phyloP scores from a whole-genome alignment of 2,888 invertebrate species.

The Lottia gigantea region DNA sequence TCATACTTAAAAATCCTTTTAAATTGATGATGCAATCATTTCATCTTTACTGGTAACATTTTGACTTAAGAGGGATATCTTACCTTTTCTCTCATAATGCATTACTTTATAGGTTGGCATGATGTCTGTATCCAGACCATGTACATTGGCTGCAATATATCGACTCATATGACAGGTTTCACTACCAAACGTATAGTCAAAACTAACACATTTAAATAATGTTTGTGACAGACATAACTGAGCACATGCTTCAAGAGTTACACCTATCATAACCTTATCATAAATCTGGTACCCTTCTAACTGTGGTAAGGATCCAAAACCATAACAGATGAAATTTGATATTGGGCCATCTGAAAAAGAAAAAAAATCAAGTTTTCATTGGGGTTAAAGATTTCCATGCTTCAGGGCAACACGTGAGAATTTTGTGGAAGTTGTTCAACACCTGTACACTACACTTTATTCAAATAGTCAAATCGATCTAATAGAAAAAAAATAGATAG shows the following conservation, averaged over 20 bases:
- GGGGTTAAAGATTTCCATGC: too few species aligned
- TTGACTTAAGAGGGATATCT: conserved; percentile 14
- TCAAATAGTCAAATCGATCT: too few species aligned
- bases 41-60: too few species aligned
- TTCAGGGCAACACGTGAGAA: too few species aligned
- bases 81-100: conserved; percentile 64
- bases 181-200: conserved; percentile 59
- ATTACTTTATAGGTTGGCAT: conserved; percentile 46
- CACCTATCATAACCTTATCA: conserved; percentile 54
- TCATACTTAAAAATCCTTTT: too few species aligned
- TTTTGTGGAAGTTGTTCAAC: too few species aligned
- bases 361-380: neutral
- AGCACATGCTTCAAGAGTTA: conserved; percentile 60
- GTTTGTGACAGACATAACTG: conserved; percentile 59
- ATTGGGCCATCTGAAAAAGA: conserved; percentile 54
- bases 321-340: conserved; percentile 60
- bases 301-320: conserved; percentile 54
- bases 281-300: conserved; percentile 57
- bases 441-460: too few species aligned
- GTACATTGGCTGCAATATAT: conserved; percentile 59
- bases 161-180: conserved; percentile 61
- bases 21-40: too few species aligned
- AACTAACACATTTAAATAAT: conserved; percentile 57
- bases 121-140: conserved; percentile 50
- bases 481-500: too few species aligned